A percentile compares a stretch with the other conserved stretches of the same genome.
phyloP scores from a whole-genome alignment of 2,113 vertebrate genomes.

The Felis chaus region DNA sequence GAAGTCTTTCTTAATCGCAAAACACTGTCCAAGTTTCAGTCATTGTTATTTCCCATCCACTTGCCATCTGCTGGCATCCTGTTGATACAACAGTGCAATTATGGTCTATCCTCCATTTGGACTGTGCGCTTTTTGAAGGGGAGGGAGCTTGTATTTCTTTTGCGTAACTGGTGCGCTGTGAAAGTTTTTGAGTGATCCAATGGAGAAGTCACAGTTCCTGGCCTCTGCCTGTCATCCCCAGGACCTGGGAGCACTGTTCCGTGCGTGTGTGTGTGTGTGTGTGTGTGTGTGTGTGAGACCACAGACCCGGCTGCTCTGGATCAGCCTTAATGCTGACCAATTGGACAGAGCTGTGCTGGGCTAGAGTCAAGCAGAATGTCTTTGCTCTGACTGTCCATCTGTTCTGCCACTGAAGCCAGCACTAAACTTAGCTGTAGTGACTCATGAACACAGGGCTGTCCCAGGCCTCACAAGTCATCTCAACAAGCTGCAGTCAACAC shows the following conservation, averaged over 20 bases:
- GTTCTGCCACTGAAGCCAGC: conserved; percentile 49
- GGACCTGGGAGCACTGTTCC: not conserved
- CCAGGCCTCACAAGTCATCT: conserved; percentile 9
- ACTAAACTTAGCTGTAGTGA: conserved; percentile 68
- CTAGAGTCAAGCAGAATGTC: conserved; percentile 1
- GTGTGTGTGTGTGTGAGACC: not conserved
- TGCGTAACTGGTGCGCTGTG: not conserved
- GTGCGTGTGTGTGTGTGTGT: too few relatives aligned
- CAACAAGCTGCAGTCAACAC: not conserved
- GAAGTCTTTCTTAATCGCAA: not conserved
- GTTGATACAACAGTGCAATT: not conserved
- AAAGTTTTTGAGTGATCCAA: not conserved
- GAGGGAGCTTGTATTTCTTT: not conserved
- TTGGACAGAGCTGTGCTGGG: not conserved
- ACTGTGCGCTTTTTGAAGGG: not conserved
- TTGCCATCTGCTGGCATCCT: not conserved
- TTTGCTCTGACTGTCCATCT: conserved; percentile 53
- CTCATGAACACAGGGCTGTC: conserved; percentile 11
- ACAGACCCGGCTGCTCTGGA: not conserved
- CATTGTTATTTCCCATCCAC: not conserved
- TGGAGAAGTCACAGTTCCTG: not conserved
- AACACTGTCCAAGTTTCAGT: not conserved
- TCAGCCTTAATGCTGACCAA: not conserved
- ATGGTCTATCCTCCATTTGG: not conserved
- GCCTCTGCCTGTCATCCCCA: not conserved